Evolutionary conservation across 2,797 vertebrate genomes (phyloP).

Genomic region (Xyrichtys novacula): DNA sequence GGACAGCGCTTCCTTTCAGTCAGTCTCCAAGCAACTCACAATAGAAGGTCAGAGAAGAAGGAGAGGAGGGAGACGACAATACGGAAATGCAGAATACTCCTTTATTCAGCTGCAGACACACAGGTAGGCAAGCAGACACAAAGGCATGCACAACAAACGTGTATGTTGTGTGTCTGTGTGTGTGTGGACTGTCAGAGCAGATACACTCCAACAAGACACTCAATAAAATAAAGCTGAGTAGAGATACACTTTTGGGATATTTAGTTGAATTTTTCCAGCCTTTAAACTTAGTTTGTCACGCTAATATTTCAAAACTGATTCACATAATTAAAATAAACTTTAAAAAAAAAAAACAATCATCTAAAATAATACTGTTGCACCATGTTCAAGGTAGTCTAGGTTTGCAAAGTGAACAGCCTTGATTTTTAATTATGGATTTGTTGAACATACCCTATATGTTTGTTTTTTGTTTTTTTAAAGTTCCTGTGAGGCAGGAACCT

Average conservation of each 20-base stretch:
- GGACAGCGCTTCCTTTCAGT: slow-evolving; percentile 85
- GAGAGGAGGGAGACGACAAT: slow-evolving; percentile 84
- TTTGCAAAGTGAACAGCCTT: too few species aligned
- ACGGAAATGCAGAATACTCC: slow-evolving; percentile 73
- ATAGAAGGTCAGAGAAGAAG: slow-evolving; percentile 93
- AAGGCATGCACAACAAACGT: slow-evolving; percentile 8
- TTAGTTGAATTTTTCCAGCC: neutral
- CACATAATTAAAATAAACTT: neutral
- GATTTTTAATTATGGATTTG: too few species aligned
- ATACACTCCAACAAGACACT: neutral
- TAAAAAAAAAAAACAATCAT: neutral
- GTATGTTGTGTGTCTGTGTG: neutral
- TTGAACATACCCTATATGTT: too few species aligned
- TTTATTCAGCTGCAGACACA: slow-evolving; percentile 58
- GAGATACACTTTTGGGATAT: neutral
- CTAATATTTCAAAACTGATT: neutral
- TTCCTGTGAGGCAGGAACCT: too few species aligned
- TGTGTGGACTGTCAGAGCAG: neutral
- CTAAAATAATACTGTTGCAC: too few species aligned
- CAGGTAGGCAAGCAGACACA: slow-evolving; percentile 39
- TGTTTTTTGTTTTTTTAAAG: too few species aligned
- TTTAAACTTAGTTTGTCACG: neutral
- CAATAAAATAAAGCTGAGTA: slow-evolving; percentile 1
- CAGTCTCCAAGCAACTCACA: slow-evolving; percentile 99
- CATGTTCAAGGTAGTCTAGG: too few species aligned